Evolutionary conservation across 2,113 vertebrate species (phyloP), one percentile per base, ranked within the genome.

Genomic region (Aix galericulata): DNA sequence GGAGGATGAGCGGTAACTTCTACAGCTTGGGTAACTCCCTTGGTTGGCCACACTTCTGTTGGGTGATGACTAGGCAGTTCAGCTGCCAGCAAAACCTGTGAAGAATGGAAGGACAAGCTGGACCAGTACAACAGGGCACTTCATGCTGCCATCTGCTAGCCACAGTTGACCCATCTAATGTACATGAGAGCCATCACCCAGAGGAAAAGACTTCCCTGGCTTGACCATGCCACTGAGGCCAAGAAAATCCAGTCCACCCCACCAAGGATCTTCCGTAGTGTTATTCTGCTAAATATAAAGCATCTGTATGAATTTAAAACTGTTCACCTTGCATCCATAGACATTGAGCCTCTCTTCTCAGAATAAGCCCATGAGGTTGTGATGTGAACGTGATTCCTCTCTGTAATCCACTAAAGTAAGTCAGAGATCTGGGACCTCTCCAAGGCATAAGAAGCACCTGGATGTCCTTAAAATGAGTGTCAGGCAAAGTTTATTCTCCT

Each of bases 401-500:
- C 55, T 81, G 20, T 67, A n/a, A 79, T 26, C 74, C 31, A 50
- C 40, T 89, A 91, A 86, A 79, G 36, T 1, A 6, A 53, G 36
- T 13, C 25, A n/a, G 14, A 84, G 48, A 17, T 86, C 82, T 94
- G 68, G 46, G 64, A 81, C 17, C 42, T 91, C 38, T 94, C 83
- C 53, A 86, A 95, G 50, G 44, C 44, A 59, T 6, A 81, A 86
- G 48, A 12, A 72, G 26, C 40, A 93, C 31, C 48, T 92, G 77
- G 32, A 84, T 91, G 23, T 79, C 84, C 72, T 89, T 93, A 48
- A 86, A 92, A 81, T 38, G 56, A 84, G 26, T 75, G 62, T 86
- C 66, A 93, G 53, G 32, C 71, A 91, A 69, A 94, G n/a, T 77
- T 96, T 83, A 74, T 94, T 94, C 55, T 82, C 36, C 32, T 34